A percentile compares a stretch with the other conserved stretches of the same genome.
These are phyloP conservation scores for Calcarius ornatus DNA, from an alignment of 2,113 vertebrate genomes.

Conservation along the genomic window DNA sequence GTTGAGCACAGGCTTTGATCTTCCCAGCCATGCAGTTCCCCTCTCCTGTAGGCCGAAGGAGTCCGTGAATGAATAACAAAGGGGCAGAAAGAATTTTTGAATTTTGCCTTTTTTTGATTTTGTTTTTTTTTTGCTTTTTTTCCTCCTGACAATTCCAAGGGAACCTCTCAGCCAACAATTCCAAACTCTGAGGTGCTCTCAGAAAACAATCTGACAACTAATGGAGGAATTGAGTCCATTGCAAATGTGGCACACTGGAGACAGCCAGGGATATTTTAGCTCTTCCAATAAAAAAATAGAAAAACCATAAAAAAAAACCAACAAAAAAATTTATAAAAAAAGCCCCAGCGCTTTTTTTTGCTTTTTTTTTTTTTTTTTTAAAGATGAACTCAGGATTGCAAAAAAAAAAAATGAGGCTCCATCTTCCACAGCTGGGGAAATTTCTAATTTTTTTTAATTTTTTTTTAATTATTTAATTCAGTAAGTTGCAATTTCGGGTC, in stretches of 20 bases:
- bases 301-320: background rate
- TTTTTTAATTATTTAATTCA: constrained; percentile 62
- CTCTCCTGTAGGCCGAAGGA: constrained; percentile 91
- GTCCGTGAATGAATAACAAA: constrained; percentile 93
- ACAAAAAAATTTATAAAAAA: background rate
- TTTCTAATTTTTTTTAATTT: background rate
- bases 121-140: background rate
- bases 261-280: constrained; percentile 75
- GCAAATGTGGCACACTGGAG: constrained; percentile 73
- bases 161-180: constrained; percentile 78
- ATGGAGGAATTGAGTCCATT: constrained; percentile 79
- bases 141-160: constrained; percentile 85
- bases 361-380: background rate
- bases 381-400: constrained; percentile 59
- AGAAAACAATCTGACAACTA: constrained; percentile 74
- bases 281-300: background rate
- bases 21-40: constrained; percentile 80
- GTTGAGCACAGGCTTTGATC: constrained; percentile 67
- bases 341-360: constrained; percentile 32
- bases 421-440: constrained; percentile 81
- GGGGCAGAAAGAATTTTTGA: constrained; percentile 78
- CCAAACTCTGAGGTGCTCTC: constrained; percentile 76
- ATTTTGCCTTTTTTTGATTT: background rate
- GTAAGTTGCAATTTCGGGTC: constrained; percentile 83
- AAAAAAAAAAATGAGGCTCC: constrained; percentile 73